Evolutionary conservation across 2,113 vertebrate species (phyloP), one percentile per base, ranked within the genome.

Genomic region (Scytalopus superciliaris): DNA sequence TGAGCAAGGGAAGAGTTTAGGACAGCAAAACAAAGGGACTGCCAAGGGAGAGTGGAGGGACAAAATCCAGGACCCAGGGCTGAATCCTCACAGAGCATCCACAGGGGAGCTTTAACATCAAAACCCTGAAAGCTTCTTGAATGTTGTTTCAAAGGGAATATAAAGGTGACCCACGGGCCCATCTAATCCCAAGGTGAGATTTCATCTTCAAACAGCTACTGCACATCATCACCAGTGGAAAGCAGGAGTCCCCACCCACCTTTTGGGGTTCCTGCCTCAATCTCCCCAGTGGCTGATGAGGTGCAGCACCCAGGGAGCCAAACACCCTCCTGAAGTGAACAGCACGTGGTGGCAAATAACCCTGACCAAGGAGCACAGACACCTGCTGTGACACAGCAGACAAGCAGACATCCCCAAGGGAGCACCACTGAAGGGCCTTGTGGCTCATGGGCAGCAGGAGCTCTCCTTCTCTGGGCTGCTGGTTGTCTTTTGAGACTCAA

Each of bases 331-430:
- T 7, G 55, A 67, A 55, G 52, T 1, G 10, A 75, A 30, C 0
- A 16, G 14, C 33, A 27, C 0, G 3, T 5, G 47, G 64, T 3
- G 31, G 16, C 0, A 4, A 22, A 17, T 24, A 68, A 24, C 4
- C 14, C 37, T 1, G 13, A 76, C 17, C 31, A 25, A 4, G 56
- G 62, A 69, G 45, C n/a, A 56, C 2, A 1, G n/a, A 33, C 6
- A 17, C 52, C 35, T 15, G 31, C 47, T 49, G 40, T 7, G 56
- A n/a, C 60, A 37, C 37, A 75, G 74, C 30, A 40, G 49, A 37
- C 25, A 64, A 75, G 74, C 30, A 40, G 49, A 37, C 25, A 64
- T 9, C 47, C 79, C 64, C 60, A 59, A 69, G 42, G 39, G 70
- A 84, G 42, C 37, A 44, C 8, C 1, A 3, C 24, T n/a, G 39